Percentiles rank a stretch among this genome's conserved stretches.
Evolutionary conservation across 2,113 vertebrate species (phyloP).

Genomic region (Ploceus nigricollis): DNA sequence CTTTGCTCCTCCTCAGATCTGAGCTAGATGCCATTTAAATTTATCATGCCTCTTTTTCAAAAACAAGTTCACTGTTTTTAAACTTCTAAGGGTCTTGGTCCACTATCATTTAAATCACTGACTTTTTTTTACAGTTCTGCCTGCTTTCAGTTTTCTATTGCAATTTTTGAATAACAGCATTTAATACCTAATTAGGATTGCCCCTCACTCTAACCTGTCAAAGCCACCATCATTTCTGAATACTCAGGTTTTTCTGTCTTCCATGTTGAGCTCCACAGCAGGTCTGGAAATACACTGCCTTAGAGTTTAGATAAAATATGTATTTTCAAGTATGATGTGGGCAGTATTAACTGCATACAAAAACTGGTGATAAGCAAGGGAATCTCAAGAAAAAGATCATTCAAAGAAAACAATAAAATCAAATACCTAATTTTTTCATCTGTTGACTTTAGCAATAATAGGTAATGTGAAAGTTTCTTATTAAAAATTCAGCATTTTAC

Average conservation of each 20-base stretch:
- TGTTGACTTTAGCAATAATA: neutral
- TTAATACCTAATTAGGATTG: neutral
- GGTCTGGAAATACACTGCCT: neutral
- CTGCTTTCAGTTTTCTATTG: neutral
- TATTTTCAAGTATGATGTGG: neutral
- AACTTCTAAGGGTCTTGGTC: neutral
- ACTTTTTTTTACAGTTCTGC: neutral
- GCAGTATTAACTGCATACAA: neutral
- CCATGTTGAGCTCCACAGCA: neutral
- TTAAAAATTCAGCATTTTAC: neutral
- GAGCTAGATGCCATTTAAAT: neutral
- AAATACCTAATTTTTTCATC: neutral
- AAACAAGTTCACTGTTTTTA: neutral
- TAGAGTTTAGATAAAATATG: neutral
- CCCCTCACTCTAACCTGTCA: neutral
- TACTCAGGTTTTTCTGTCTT: neutral
- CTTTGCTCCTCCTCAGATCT: neutral
- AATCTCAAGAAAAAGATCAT: neutral
- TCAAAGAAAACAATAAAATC: neutral
- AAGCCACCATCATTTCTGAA: neutral
- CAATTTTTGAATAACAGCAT: neutral
- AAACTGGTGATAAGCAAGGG: neutral
- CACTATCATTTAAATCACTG: neutral
- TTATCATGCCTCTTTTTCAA: neutral
- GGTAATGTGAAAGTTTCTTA: neutral